A percentile compares a stretch with the other conserved stretches of the same genome.
phyloP scores from a whole-genome alignment of 2,797 vertebrate genomes.

The Anguilla anguilla region DNA sequence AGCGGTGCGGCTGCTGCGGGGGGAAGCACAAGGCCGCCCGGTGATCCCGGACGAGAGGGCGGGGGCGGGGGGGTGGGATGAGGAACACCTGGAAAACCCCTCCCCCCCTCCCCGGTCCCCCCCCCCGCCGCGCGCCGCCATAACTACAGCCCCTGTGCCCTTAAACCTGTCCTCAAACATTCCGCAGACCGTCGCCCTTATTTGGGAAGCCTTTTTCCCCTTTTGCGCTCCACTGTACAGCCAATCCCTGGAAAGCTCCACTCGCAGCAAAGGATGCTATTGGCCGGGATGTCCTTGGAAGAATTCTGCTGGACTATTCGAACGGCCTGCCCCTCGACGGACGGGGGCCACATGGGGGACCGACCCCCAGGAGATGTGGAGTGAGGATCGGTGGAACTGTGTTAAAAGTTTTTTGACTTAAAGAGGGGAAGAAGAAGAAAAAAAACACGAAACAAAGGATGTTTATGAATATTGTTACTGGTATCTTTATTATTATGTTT shows the following conservation, averaged over 20 bases:
- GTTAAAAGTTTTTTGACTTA: constrained; percentile 68
- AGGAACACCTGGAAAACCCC: not conserved
- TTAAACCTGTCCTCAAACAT: not conserved
- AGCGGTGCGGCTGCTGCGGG: constrained; percentile 86
- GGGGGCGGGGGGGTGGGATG: constrained; percentile 6
- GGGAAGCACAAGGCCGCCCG: constrained; percentile 90
- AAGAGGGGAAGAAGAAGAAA: constrained; percentile 33
- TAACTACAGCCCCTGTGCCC: not conserved
- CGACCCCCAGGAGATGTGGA: constrained; percentile 6
- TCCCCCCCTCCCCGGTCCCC: not conserved
- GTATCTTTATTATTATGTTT: constrained; percentile 72
- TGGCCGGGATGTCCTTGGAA: not conserved
- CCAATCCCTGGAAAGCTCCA: not conserved
- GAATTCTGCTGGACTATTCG: not conserved
- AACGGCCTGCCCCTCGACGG: not conserved
- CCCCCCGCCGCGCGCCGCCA: not conserved
- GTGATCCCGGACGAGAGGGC: constrained; percentile 71
- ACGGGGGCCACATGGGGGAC: not conserved
- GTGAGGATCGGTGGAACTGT: constrained; percentile 31
- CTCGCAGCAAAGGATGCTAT: not conserved
- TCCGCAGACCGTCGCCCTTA: constrained; percentile 2
- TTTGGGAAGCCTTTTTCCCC: not conserved
- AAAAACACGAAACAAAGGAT: constrained; percentile 66
- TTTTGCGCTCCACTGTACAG: not conserved
- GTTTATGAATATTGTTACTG: constrained; percentile 76